These are phyloP conservation scores for Aporrectodea caliginosa DNA, from an alignment of 1,140 invertebrate species.

Conservation along the genomic window DNA sequence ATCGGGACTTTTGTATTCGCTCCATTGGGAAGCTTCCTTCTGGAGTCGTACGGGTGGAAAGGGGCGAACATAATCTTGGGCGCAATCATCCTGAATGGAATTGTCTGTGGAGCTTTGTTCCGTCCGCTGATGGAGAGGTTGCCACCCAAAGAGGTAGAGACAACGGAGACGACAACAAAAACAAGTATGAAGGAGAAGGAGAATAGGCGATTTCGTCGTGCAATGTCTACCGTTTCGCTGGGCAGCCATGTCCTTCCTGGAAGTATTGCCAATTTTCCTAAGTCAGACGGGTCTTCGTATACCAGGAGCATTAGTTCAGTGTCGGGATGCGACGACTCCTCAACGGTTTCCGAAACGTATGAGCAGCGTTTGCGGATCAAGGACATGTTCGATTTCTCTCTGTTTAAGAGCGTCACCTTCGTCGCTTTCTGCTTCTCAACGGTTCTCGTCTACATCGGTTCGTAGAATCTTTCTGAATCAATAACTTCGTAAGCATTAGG, in stretches of 20 bases:
- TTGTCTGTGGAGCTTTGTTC: conserved; percentile 25
- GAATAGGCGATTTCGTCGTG: background rate
- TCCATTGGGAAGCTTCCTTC: conserved; percentile 61
- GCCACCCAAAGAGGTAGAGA: too few relatives aligned
- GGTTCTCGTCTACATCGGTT: conserved; percentile 86
- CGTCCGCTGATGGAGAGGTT: conserved; percentile 3
- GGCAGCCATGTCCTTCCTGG: conserved; percentile 85
- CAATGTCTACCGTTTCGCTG: conserved; percentile 36
- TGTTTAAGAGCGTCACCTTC: conserved; percentile 83
- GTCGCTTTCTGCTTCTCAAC: conserved; percentile 79
- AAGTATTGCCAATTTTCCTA: conserved; percentile 77
- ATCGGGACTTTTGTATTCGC: conserved; percentile 70
- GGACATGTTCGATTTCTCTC: conserved; percentile 58
- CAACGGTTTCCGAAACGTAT: background rate
- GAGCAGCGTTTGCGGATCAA: conserved; percentile 58
- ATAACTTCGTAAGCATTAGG: too few relatives aligned
- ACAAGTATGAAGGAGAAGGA: background rate
- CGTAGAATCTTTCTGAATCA: too few relatives aligned
- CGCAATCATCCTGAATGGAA: conserved; percentile 59
- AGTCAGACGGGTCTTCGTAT: too few relatives aligned
- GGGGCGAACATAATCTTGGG: conserved; percentile 74
- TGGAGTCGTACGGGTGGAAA: conserved; percentile 66
- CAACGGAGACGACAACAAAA: background rate
- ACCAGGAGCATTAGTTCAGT: conserved; percentile 72
- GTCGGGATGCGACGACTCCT: conserved; percentile 64